Conservation (phyloP, 2,888 invertebrate genomes). For the Rotaria macrura region DNA sequence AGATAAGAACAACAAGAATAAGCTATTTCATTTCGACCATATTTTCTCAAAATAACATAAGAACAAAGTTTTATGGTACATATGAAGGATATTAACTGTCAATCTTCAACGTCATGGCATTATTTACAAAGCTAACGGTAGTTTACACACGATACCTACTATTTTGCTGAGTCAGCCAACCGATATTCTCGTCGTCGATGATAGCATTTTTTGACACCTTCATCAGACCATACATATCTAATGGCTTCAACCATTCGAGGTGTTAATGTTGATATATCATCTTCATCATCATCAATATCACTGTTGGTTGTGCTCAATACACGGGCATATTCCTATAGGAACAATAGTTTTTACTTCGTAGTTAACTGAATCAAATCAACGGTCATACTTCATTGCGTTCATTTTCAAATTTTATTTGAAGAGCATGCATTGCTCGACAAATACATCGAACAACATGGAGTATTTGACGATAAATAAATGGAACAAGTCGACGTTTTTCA, state of each 20-base stretch:
- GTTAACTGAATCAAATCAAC: too few relatives aligned
- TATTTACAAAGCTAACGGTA: background rate
- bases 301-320: background rate
- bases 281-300: background rate
- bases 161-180: background rate
- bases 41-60: too few relatives aligned
- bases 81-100: too few relatives aligned
- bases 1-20: too few relatives aligned
- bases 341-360: background rate
- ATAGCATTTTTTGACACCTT: background rate
- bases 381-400: background rate
- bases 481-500: background rate
- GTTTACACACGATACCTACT: background rate
- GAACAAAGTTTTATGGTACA: too few relatives aligned
- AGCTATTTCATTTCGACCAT: too few relatives aligned
- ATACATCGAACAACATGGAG: background rate
- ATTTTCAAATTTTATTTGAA: background rate
- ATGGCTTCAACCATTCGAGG: background rate
- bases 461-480: background rate
- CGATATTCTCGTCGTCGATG: background rate
- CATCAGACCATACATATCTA: background rate
- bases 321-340: background rate
- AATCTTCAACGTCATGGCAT: too few relatives aligned
- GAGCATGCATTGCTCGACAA: background rate
- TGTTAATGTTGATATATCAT: background rate